Evolutionary conservation across 2,113 vertebrate species (phyloP).

Genomic region (Leucopsar rothschildi): DNA sequence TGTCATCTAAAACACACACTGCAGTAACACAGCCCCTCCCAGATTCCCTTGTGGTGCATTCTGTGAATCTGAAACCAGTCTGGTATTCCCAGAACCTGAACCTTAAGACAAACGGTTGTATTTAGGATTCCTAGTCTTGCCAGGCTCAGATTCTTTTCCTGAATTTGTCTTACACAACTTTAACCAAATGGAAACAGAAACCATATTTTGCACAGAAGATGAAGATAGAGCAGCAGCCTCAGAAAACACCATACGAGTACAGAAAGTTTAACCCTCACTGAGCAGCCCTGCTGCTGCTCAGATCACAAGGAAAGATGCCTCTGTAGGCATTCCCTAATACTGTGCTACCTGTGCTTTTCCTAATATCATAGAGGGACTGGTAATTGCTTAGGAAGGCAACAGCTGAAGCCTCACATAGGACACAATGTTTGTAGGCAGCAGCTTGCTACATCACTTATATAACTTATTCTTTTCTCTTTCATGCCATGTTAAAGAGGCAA

Average conservation of each 20-base stretch:
- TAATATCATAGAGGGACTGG: not conserved
- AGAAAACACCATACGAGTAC: constrained; percentile 11
- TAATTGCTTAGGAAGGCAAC: not conserved
- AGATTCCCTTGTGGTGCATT: constrained; percentile 18
- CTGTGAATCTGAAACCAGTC: constrained; percentile 46
- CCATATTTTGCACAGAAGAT: not conserved
- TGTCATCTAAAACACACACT: constrained; percentile 29
- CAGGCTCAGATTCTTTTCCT: constrained; percentile 19
- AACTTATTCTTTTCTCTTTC: not conserved
- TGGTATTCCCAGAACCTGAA: constrained; percentile 50
- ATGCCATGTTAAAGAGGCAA: not conserved
- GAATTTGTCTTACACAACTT: not conserved
- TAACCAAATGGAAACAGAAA: constrained; percentile 27
- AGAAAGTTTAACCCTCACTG: not conserved
- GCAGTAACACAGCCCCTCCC: constrained; percentile 39
- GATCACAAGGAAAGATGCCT: not conserved
- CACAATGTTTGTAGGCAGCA: not conserved
- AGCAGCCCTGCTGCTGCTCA: not conserved
- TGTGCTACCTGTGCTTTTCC: not conserved
- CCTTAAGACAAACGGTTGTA: constrained; percentile 54
- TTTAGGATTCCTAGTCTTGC: constrained; percentile 22
- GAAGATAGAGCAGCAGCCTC: not conserved
- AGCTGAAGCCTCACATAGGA: not conserved
- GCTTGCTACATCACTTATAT: not conserved
- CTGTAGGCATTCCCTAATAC: not conserved